A percentile compares a stretch with the other conserved stretches of the same genome.
phyloP scores from a whole-genome alignment of 92 coral and sea anemone species.

The Anthopleura xanthogrammica region DNA sequence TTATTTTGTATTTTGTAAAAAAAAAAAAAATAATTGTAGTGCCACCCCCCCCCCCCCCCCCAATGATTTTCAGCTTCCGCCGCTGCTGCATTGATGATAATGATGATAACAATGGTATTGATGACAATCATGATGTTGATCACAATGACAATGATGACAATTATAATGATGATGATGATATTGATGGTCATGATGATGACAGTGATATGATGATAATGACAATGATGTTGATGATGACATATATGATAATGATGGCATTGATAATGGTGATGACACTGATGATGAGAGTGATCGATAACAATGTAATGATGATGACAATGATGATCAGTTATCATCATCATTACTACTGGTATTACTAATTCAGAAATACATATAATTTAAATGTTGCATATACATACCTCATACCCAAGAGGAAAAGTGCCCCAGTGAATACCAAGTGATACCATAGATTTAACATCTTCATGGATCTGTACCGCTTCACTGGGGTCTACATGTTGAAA shows the following conservation, averaged over 20 bases:
- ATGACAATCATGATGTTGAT: too few relatives aligned
- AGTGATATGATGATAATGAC: too few relatives aligned
- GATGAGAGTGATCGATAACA: neutral
- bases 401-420: constrained; percentile 52
- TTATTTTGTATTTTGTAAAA: too few relatives aligned
- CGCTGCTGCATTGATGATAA: too few relatives aligned
- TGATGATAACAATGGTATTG: too few relatives aligned
- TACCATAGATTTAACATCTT: constrained; percentile 42
- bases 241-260: too few relatives aligned
- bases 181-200: neutral
- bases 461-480: constrained; percentile 59
- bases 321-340: neutral
- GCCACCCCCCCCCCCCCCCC: too few relatives aligned
- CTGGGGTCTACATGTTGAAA: constrained; percentile 62
- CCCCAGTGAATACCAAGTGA: constrained; percentile 74
- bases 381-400: constrained; percentile 18
- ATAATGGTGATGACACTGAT: neutral
- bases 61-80: too few relatives aligned
- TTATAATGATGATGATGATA: too few relatives aligned
- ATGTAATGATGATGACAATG: neutral
- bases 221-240: neutral
- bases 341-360: too few relatives aligned
- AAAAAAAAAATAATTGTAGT: too few relatives aligned
- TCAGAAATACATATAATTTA: neutral
- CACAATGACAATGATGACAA: too few relatives aligned